Base-by-base conservation (phyloP, 2,113 vertebrate species). In the Oncorhynchus keta region DNA sequence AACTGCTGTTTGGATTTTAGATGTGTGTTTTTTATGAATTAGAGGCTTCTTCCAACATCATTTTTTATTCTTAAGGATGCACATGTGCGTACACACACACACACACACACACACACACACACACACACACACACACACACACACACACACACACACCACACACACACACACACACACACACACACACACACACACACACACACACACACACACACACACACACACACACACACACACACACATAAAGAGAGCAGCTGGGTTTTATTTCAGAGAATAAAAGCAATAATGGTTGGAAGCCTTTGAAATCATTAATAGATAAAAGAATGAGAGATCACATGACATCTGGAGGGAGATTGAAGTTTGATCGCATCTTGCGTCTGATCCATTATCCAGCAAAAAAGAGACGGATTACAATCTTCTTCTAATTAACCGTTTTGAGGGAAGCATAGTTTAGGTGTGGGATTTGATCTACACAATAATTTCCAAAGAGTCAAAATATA, bases 251-350 rank as follows among this genome's bases (percentile, higher is more conserved):
- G 77, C 88, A 91, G 85, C 85, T 90, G 87, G 79, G 75, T 87
- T 89, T 88, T 80, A 85, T 89, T 91, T 88, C 78, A 80, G 20
- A 74, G 75, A 77, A 73, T 80, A 84, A 89, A 89, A 85, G 81
- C 79, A 88, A 82, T 75, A 84, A 70, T 81, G 70, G 74, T 84
- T 86, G 69, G 78, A 87, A 83, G 82, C 84, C 83, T 86, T 88
- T 88, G 82, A 87, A 89, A 87, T 83, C 78, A 83, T 80, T 81
- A 83, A 86, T 83, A 79, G 86, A 89, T 89, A 87, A 89, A 89
- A 86, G 76, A 77, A 81, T 71, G 71, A 86, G 80, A 82, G 79
- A 87, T 89, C 81, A 74, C 5, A 66, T 87, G 68, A 70, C 78
- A 89, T 88, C 85, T 89, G 86, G 85, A 83, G 74, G 61, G 81